Conservation (phyloP, 2,797 vertebrate species). For the Pipistrellus kuhlii region DNA sequence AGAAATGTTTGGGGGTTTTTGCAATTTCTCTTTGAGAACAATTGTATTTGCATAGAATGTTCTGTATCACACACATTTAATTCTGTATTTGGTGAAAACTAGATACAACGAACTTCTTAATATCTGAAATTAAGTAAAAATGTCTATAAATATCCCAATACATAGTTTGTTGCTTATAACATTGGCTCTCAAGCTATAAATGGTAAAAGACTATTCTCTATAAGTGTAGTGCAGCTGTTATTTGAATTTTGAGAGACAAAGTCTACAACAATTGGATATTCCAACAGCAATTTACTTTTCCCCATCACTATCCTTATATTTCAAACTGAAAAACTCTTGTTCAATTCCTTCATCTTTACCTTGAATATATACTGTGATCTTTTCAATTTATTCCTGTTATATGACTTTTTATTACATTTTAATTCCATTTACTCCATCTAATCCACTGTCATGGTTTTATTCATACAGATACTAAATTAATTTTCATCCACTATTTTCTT, state of each 20-base stretch:
- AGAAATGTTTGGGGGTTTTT: not conserved
- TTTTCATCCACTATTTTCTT: slow-evolving; percentile 21
- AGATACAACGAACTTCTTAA: not conserved
- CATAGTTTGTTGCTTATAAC: slow-evolving; percentile 67
- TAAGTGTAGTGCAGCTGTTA: slow-evolving; percentile 76
- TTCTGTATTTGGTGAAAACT: slow-evolving; percentile 5
- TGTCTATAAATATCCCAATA: slow-evolving; percentile 73
- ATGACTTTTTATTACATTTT: slow-evolving; percentile 24
- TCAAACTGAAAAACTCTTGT: slow-evolving; percentile 39
- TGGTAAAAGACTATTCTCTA: slow-evolving; percentile 68
- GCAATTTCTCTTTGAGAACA: slow-evolving; percentile 30
- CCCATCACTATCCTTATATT: not conserved
- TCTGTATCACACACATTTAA: not conserved
- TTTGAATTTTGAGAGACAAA: slow-evolving; percentile 66
- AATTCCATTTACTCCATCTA: slow-evolving; percentile 47
- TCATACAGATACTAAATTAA: not conserved
- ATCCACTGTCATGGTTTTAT: not conserved
- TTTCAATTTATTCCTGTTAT: slow-evolving; percentile 5
- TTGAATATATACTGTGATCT: not conserved
- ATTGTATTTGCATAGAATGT: not conserved
- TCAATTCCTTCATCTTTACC: not conserved
- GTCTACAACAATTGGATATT: slow-evolving; percentile 24
- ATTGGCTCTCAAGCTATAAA: slow-evolving; percentile 75
- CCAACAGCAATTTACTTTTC: slow-evolving; percentile 51
- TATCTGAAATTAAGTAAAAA: slow-evolving; percentile 68